Conservation (phyloP, 92 coral and sea anemone species). For the Epizoanthus illoricatus region DNA sequence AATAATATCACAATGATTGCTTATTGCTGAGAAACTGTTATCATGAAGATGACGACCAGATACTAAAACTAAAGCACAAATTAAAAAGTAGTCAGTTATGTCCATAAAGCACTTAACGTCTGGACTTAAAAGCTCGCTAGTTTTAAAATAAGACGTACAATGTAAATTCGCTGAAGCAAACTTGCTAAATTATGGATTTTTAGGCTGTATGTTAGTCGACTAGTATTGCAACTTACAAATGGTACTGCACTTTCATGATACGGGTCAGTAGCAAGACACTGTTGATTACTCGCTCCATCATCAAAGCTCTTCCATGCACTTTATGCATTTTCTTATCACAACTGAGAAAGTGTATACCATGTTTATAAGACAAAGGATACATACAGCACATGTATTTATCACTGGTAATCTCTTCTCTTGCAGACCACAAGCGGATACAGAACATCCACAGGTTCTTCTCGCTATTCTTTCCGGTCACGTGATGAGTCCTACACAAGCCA, state of each 20-base stretch:
- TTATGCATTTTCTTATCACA: neutral
- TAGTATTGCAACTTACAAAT: neutral
- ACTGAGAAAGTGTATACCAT: neutral
- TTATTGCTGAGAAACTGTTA: no score
- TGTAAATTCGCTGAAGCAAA: neutral
- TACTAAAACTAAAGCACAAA: no score
- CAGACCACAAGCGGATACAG: slow-evolving; percentile 92
- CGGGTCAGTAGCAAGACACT: no score
- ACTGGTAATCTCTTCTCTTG: slow-evolving; percentile 1
- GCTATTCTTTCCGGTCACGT: slow-evolving; percentile 69
- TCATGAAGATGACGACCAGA: no score
- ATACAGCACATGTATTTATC: neutral
- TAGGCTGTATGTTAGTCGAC: neutral
- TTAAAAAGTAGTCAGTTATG: no score
- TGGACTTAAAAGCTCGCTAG: no score
- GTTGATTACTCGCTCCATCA: neutral
- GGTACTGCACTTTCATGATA: neutral
- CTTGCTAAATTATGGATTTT: no score
- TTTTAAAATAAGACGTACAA: no score
- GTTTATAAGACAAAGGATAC: no score
- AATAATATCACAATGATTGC: no score
- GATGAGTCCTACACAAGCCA: slow-evolving; percentile 54
- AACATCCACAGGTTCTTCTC: slow-evolving; percentile 69
- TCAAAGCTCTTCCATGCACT: slow-evolving; percentile 1
- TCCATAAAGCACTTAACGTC: no score